Evolutionary conservation across 2,113 vertebrate species (phyloP).

Genomic region (Rhinolophus sinicus): DNA sequence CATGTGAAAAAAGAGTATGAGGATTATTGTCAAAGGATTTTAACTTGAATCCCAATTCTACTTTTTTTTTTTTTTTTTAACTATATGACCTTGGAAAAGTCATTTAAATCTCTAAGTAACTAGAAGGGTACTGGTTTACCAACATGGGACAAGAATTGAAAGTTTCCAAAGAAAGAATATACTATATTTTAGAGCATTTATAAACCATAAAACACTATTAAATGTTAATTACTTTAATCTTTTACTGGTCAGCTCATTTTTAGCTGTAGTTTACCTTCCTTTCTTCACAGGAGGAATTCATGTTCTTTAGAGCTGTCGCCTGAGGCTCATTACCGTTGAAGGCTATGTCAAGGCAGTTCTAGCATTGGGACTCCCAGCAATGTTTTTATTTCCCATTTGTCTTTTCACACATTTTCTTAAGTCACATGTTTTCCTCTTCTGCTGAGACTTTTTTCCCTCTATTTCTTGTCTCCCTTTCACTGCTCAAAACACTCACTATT

Average conservation of each 20-base stretch:
- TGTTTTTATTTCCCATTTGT: conserved; percentile 48
- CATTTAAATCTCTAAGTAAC: background rate
- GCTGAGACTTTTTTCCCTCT: conserved; percentile 56
- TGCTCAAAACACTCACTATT: conserved; percentile 27
- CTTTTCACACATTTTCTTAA: conserved; percentile 51
- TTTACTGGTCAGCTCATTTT: conserved; percentile 54
- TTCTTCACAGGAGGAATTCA: background rate
- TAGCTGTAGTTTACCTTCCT: conserved; percentile 15
- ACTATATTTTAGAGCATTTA: background rate
- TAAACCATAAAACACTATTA: background rate
- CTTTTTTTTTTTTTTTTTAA: background rate
- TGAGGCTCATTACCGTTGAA: conserved; percentile 43
- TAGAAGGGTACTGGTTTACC: background rate
- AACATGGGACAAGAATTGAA: background rate
- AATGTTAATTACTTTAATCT: background rate
- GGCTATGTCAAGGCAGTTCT: background rate
- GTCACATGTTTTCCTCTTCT: conserved; percentile 62
- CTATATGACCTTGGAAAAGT: background rate
- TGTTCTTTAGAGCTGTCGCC: conserved; percentile 55
- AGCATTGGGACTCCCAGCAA: background rate
- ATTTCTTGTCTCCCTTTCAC: background rate
- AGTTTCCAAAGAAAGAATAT: background rate
- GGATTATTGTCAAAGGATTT: background rate
- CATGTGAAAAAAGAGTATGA: background rate
- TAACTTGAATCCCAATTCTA: background rate